Base-by-base conservation (phyloP, 2,113 vertebrate genomes). In the Tetrax tetrax region DNA sequence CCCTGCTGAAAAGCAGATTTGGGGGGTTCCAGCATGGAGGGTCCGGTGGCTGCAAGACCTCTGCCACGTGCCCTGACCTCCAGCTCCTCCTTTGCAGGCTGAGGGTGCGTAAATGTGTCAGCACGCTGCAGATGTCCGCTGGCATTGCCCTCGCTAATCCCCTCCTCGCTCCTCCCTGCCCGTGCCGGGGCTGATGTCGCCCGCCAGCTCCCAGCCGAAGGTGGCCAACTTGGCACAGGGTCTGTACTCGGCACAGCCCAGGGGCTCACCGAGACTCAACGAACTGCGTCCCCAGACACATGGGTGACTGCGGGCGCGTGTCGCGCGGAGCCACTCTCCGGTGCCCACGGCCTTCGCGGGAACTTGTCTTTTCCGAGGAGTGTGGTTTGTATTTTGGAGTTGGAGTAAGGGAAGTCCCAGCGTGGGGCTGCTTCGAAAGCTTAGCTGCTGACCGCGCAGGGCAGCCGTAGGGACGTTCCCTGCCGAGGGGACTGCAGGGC, bases 241-340 rank as follows among this genome's bases (percentile, higher is more conserved):
- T 43, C 41, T 43, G 41, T 43, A 43, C 41, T 43, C 14, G 41
- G 41, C 41, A 7, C 29, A 6, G 48, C 41, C 24, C 1, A 43
- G n/a, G 50, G 57, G 53, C 19, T 83, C n/a, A 2, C n/a, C 1
- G 5, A 9, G 56, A 23, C n/a, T n/a, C n/a, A n/a, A n/a, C n/a
- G n/a, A n/a, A n/a, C 45, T 24, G 31, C 2, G 3, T 29, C 64
- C 37, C 56, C 2, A 2, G 8, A 53, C 16, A 48, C 20, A 6
- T 4, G 38, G 19, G 35, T n/a, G 12, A 45, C 45, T 7, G 29
- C 54, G 8, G 51, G 28, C 1, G 5, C 6, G 1, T 8, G 23
- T 22, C 1, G 35, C 16, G 21, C 0, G 0, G 38, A 51, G 45
- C 16, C 5, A 20, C 17, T 41, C 33, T 56, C 12, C 13, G 4